Conservation (phyloP, 2,888 invertebrate genomes). For the Acanthosoma haemorrhoidale region DNA sequence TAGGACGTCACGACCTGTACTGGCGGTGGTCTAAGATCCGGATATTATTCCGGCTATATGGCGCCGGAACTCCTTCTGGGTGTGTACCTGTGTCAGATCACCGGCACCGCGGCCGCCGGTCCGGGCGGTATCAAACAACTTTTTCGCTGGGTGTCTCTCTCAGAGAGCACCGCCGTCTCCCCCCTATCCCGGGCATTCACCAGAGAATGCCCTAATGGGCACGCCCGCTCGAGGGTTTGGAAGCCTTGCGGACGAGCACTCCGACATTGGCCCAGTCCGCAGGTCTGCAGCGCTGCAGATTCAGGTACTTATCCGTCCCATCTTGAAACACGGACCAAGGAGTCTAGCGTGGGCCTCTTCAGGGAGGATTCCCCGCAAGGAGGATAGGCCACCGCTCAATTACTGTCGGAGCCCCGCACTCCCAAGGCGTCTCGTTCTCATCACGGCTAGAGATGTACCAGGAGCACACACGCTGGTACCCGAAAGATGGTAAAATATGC, state of each 20-base stretch:
- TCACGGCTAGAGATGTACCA: constrained; percentile 55
- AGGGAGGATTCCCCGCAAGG: not conserved
- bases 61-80: not conserved
- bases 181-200: not conserved
- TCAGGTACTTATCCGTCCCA: constrained; percentile 58
- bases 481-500: constrained; percentile 71
- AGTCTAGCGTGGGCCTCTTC: constrained; percentile 55
- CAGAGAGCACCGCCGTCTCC: not conserved
- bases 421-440: no score
- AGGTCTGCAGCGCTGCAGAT: constrained; percentile 48
- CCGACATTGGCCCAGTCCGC: constrained; percentile 41
- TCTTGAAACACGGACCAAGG: constrained; percentile 74
- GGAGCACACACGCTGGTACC: constrained; percentile 64
- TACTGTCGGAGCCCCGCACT: no score
- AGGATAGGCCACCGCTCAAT: not conserved
- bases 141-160: not conserved
- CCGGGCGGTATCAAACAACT: no score
- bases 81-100: not conserved
- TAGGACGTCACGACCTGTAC: constrained; percentile 33
- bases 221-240: not conserved
- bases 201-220: not conserved
- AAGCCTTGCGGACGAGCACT: constrained; percentile 41
- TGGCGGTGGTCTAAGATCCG: not conserved
- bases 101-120: constrained; percentile 9
- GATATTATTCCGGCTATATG: no score